Evolutionary conservation across 2,797 vertebrate species (phyloP).

Genomic region (Muscicapa comitata): DNA sequence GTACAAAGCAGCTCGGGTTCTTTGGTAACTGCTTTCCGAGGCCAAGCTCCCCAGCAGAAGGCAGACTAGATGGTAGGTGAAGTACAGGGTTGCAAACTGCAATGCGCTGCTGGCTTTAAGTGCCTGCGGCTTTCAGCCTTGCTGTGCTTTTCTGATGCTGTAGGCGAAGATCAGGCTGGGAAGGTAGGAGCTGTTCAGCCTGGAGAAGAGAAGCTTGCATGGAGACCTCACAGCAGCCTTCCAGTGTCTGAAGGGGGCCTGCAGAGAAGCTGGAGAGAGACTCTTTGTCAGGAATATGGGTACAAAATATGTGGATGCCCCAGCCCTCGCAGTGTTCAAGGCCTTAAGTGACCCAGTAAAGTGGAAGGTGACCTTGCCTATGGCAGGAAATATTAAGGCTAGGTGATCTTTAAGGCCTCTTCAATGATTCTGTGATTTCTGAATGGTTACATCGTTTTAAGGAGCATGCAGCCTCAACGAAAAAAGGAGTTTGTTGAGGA

Average conservation of each 20-base stretch:
- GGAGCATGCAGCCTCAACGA: not conserved
- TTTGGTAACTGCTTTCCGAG: not conserved
- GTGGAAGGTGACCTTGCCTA: not conserved
- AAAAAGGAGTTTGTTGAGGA: not conserved
- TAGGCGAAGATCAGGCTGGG: not conserved
- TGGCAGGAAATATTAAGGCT: too few relatives aligned
- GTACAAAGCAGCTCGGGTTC: not conserved
- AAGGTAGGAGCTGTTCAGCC: not conserved
- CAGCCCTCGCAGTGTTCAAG: not conserved
- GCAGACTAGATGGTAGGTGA: not conserved
- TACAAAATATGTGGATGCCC: not conserved
- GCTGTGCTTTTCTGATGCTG: not conserved
- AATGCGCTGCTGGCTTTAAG: rapidly evolving
- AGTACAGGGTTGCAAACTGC: not conserved
- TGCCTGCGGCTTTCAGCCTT: not conserved
- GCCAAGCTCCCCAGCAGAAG: not conserved
- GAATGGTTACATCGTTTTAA: not conserved
- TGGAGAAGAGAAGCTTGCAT: not conserved
- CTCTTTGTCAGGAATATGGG: not conserved
- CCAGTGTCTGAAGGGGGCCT: not conserved
- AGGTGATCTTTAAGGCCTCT: not conserved
- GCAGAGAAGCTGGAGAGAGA: not conserved
- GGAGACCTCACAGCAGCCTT: not conserved
- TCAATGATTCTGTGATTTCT: not conserved
- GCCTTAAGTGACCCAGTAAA: not conserved